Evolutionary conservation across 2,797 vertebrate species (phyloP).

Genomic region (Characodon lateralis): DNA sequence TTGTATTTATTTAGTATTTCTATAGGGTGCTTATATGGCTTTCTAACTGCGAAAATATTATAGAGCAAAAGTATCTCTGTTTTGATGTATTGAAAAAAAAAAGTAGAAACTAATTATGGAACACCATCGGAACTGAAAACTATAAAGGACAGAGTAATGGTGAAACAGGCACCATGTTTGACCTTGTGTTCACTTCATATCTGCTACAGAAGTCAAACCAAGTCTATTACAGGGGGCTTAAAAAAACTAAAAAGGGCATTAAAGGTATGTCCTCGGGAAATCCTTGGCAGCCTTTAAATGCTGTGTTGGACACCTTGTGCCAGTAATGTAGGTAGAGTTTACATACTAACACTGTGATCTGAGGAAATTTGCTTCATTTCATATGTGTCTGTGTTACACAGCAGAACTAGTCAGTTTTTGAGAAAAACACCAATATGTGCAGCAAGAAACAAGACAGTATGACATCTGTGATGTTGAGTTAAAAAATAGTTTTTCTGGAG

Average conservation of each 20-base stretch:
- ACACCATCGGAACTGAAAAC: constrained; percentile 3
- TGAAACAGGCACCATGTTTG: neutral
- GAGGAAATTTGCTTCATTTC: constrained; percentile 16
- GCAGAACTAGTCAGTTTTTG: constrained; percentile 16
- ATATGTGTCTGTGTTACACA: constrained; percentile 13
- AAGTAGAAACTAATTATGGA: constrained; percentile 6
- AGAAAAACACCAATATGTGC: constrained; percentile 14
- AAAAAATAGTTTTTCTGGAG: constrained; percentile 23
- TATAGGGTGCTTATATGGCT: neutral
- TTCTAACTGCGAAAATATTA: constrained; percentile 7
- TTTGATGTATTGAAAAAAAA: constrained; percentile 3
- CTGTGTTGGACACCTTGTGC: constrained; percentile 21
- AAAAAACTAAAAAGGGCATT: constrained; percentile 45
- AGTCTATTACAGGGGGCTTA: constrained; percentile 45
- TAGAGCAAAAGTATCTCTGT: neutral
- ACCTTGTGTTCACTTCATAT: constrained; percentile 22
- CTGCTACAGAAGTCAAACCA: constrained; percentile 23
- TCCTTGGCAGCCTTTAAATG: constrained; percentile 28
- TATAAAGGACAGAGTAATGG: neutral
- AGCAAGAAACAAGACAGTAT: constrained; percentile 26
- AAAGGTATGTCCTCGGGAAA: constrained; percentile 34
- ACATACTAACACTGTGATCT: constrained; percentile 33
- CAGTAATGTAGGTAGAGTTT: constrained; percentile 44
- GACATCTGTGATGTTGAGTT: constrained; percentile 26
- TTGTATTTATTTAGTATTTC: neutral